Percentiles rank a stretch among this genome's conserved stretches.
Evolutionary conservation across 2,888 invertebrate species (phyloP).

Genomic region (Hypena proboscidalis): DNA sequence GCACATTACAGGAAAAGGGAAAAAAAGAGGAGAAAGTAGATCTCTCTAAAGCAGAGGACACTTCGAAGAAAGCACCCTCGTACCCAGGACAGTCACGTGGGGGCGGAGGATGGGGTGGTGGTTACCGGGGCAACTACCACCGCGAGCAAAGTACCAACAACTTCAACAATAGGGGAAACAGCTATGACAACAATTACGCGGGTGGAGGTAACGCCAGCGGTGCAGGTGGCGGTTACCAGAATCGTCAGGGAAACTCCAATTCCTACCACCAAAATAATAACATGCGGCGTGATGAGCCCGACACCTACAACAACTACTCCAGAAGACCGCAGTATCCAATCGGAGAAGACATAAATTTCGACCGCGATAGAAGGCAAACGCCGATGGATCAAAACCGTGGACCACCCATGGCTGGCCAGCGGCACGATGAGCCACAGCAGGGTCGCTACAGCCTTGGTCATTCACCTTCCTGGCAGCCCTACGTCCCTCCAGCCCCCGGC

Average conservation of each 20-base stretch:
- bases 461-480: conserved; percentile 56
- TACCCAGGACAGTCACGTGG: conserved; percentile 86
- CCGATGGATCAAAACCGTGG: conserved; percentile 25
- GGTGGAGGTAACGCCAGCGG: conserved; percentile 37
- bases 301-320: conserved; percentile 52
- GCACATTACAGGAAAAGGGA: conserved; percentile 12
- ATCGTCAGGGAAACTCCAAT: conserved; percentile 39
- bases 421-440: conserved; percentile 37
- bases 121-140: conserved; percentile 58
- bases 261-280: conserved; percentile 41
- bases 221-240: conserved; percentile 40
- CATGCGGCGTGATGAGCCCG: conserved; percentile 51
- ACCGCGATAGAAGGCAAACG: conserved; percentile 39
- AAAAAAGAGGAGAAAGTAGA: conserved; percentile 49
- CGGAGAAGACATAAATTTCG: conserved; percentile 50
- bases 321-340: conserved; percentile 57
- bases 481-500: conserved; percentile 36
- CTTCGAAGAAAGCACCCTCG: conserved; percentile 84
- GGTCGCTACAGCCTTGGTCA: conserved; percentile 35
- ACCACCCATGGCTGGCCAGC: conserved; percentile 21
- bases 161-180: conserved; percentile 75
- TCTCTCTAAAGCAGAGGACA: conserved; percentile 53
- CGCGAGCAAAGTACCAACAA: conserved; percentile 79
- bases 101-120: conserved; percentile 76
- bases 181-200: conserved; percentile 65